Evolutionary conservation across 2,113 vertebrate genomes (phyloP).

Genomic region (Epinephelus fuscoguttatus): DNA sequence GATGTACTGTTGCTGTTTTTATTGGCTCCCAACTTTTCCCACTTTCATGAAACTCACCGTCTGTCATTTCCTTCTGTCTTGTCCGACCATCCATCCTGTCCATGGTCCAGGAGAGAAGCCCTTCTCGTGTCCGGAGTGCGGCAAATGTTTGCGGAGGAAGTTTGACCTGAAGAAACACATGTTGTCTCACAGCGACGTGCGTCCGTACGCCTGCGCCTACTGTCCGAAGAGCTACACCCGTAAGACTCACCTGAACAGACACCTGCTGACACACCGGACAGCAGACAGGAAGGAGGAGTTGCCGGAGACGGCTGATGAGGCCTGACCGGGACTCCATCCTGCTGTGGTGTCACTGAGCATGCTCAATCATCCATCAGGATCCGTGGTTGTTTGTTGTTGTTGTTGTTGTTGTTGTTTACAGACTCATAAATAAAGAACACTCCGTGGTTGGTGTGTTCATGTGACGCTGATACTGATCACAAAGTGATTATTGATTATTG

Average conservation of each 20-base stretch:
- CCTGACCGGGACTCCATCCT: not conserved
- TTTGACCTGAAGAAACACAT: constrained; percentile 83
- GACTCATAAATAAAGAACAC: no score
- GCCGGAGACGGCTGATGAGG: not conserved
- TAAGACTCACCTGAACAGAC: constrained; percentile 80
- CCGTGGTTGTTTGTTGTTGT: no score
- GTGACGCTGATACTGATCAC: no score
- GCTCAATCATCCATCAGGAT: no score
- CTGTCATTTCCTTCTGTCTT: not conserved
- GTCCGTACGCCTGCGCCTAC: constrained; percentile 71
- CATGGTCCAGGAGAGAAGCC: constrained; percentile 77
- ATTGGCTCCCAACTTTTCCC: no score
- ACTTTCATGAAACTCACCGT: no score
- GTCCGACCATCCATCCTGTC: not conserved
- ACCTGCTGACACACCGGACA: constrained; percentile 73
- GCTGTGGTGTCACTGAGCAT: not conserved
- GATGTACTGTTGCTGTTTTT: no score
- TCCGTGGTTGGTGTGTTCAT: no score
- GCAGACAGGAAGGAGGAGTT: not conserved
- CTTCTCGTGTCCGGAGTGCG: constrained; percentile 78
- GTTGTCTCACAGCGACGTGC: constrained; percentile 76
- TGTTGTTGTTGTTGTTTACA: no score
- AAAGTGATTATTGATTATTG: no score
- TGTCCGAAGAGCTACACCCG: constrained; percentile 84
- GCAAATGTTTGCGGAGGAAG: constrained; percentile 79